A percentile compares a stretch with the other conserved stretches of the same genome.
Conservation (phyloP, 2,113 vertebrate species). For the Oreochromis niloticus region DNA sequence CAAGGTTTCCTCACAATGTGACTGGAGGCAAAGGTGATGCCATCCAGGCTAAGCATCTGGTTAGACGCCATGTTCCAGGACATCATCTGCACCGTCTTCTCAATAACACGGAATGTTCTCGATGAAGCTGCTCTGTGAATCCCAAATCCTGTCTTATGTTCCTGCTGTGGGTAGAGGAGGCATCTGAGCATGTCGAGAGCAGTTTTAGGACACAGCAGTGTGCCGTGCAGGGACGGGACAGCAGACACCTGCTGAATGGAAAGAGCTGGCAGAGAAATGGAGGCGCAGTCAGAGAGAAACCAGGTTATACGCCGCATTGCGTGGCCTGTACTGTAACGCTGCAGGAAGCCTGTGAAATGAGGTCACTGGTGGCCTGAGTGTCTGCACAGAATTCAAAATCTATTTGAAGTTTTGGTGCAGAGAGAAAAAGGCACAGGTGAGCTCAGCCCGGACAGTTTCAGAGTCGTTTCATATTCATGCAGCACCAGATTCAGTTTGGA, state of each 20-base stretch:
- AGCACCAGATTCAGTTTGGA: not conserved
- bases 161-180: not conserved
- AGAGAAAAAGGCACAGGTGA: not conserved
- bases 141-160: not conserved
- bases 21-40: not conserved
- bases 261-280: not conserved
- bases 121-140: not conserved
- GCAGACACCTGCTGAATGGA: conserved; percentile 10
- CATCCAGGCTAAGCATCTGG: not conserved
- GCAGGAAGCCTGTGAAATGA: conserved; percentile 6
- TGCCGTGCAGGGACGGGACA: not conserved
- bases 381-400: conserved; percentile 13
- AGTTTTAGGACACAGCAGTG: not conserved
- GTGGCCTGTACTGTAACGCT: not conserved
- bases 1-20: not conserved
- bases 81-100: not conserved
- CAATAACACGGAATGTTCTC: not conserved
- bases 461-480: not conserved
- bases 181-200: not conserved
- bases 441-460: not conserved
- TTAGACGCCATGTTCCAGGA: not conserved
- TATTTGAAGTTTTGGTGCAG: conserved; percentile 28
- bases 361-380: conserved; percentile 4
- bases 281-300: conserved; percentile 24
- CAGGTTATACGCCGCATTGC: conserved; percentile 26